Evolutionary conservation across 2,113 vertebrate genomes (phyloP), one percentile per base, ranked within the genome.

Genomic region (Electrona antarctica): DNA sequence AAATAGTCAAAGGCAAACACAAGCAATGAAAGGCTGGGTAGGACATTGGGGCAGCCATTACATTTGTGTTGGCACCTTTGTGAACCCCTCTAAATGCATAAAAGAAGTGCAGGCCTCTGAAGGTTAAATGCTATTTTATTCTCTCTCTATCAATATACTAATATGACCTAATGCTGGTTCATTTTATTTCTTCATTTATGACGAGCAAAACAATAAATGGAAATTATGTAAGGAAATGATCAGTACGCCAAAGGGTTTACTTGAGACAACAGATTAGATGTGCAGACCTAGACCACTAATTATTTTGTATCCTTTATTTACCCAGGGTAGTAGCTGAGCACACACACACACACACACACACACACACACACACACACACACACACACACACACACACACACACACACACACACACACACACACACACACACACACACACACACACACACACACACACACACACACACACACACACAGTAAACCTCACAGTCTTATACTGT

Each of bases 1-100:
- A 90, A 90, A 90, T 76, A 75, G 83, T 83, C 68, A 87, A 89
- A 90, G 85, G 85, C 82, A 88, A 91, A 89, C 85, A 84, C 61
- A 58, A 75, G 67, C 11, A 21, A 6, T 51, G 70, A 61, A 78
- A 84, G 63, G 14, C 47, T 76, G 62, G 55, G 73, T 7, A 64
- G 46, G 64, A 69, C 1, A 12, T 7, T 15, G 57, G 48, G 5
- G 3, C 15, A 69, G 46, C 29, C 9, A 58, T 15, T 59, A 13
- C 46, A 76, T 76, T 8, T 62, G 7, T 63, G 52, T 9, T 56
- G 50, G 14, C 49, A 46, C 61, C 62, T 67, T 55, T 56, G 51
- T 50, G 14, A 28, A 60, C 63, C 28, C 6, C 12, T n/a, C 49
- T 11, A 56, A 56, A 8, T 56, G 55, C n/a, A 61, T 2, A 14